Conservation (phyloP, 2,113 vertebrate genomes). For the Seriola rivoliana region DNA sequence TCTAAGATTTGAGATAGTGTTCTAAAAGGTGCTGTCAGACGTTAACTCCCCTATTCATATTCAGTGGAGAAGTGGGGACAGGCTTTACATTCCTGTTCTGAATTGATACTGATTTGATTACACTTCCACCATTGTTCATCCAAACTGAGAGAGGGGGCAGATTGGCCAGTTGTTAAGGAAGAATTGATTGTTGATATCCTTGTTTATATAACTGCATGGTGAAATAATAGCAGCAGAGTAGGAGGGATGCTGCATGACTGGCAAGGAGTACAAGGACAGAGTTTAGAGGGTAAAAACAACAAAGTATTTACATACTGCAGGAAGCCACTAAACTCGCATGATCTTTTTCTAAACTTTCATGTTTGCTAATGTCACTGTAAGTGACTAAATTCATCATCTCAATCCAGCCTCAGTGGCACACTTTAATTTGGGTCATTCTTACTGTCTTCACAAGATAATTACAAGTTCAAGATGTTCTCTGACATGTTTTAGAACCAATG, state of each 20-base stretch:
- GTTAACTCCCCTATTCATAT: not conserved
- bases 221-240: constrained; percentile 34
- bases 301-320: not conserved
- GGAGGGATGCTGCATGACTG: not conserved
- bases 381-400: too few relatives aligned
- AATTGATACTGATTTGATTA: not conserved
- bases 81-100: not conserved
- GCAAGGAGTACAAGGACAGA: constrained; percentile 1
- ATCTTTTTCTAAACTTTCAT: not conserved
- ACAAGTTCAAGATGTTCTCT: not conserved
- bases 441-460: not conserved
- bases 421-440: not conserved
- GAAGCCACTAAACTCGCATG: not conserved
- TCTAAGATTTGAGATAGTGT: not conserved
- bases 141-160: not conserved
- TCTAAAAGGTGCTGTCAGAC: not conserved
- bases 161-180: constrained; percentile 25
- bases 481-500: not conserved
- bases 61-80: not conserved
- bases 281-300: not conserved
- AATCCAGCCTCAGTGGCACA: not conserved
- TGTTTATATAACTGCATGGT: constrained; percentile 60
- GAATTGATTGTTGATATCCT: constrained; percentile 54
- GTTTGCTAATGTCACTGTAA: not conserved
- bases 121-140: constrained; percentile 8